Percentiles rank a stretch among this genome's conserved stretches.
Conservation (phyloP, 2,888 invertebrate genomes). For the Microctonus brassicae region DNA sequence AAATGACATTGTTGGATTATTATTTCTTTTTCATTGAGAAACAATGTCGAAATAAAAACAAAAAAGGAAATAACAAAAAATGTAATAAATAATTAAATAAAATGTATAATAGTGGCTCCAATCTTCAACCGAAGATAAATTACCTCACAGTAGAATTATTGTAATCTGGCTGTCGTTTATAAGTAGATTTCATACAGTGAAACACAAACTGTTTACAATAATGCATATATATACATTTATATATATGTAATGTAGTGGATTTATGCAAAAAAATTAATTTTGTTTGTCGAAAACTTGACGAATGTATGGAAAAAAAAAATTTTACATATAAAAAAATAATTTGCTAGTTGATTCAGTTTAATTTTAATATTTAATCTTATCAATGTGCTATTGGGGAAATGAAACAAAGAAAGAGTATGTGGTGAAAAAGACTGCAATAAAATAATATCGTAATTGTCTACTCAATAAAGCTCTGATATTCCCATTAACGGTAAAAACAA, state of each 20-base stretch:
- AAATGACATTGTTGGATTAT: conserved; percentile 35
- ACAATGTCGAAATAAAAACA: background rate
- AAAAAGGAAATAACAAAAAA: conserved; percentile 13
- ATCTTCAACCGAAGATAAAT: conserved; percentile 48
- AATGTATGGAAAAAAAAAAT: background rate
- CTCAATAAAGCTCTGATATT: background rate
- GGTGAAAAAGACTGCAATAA: background rate
- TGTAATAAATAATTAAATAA: background rate
- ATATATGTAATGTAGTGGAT: conserved; percentile 32
- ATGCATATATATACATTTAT: conserved; percentile 38
- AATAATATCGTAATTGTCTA: background rate
- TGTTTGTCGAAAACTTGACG: background rate
- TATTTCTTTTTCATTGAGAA: conserved; percentile 27
- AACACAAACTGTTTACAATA: conserved; percentile 45
- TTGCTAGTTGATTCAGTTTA: background rate
- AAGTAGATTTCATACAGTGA: conserved; percentile 41
- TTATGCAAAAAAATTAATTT: conserved; percentile 32
- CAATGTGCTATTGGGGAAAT: background rate
- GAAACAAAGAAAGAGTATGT: background rate
- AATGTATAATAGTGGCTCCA: conserved; percentile 49
- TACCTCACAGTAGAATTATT: conserved; percentile 41
- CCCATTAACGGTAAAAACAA: background rate
- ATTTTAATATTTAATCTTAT: background rate
- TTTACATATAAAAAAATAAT: background rate
- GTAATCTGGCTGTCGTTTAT: conserved; percentile 40